Conservation (phyloP, 2,888 invertebrate genomes). For the Epinotia nisella region DNA sequence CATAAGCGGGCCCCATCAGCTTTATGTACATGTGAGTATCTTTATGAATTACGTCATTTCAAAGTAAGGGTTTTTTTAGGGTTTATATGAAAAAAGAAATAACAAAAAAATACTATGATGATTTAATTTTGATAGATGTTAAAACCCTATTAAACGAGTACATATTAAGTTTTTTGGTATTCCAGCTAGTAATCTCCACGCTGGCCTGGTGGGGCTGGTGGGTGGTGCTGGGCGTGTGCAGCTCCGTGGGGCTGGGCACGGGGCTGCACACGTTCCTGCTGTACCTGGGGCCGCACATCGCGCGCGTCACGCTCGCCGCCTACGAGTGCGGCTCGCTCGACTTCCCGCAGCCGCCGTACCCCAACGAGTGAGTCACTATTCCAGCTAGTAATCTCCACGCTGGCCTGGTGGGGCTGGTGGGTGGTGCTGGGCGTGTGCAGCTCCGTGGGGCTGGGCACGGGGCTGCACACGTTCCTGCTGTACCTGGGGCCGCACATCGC, state of each 20-base stretch:
- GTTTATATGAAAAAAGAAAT: no score
- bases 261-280: conserved; percentile 99
- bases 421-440: no score
- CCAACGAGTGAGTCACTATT: conserved; percentile 96
- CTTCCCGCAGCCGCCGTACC: conserved; percentile 99
- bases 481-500: conserved; percentile 99
- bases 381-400: no score
- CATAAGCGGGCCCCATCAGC: conserved; percentile 87
- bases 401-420: no score
- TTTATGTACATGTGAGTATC: conserved; percentile 79
- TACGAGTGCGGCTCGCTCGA: conserved; percentile 98
- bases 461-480: conserved; percentile 98
- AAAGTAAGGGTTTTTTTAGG: no score
- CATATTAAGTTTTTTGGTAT: no score
- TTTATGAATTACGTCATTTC: background rate
- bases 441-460: conserved; percentile 99
- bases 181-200: conserved; percentile 64
- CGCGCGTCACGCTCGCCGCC: conserved; percentile 98
- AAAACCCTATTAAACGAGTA: no score
- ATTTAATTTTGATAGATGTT: no score
- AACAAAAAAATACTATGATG: no score
- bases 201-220: conserved; percentile 94
- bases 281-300: conserved; percentile 99
- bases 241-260: conserved; percentile 98
- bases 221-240: conserved; percentile 97